Evolutionary conservation across 2,113 vertebrate genomes (phyloP), one percentile per base, ranked within the genome.

Genomic region (Hemiprocne comata): DNA sequence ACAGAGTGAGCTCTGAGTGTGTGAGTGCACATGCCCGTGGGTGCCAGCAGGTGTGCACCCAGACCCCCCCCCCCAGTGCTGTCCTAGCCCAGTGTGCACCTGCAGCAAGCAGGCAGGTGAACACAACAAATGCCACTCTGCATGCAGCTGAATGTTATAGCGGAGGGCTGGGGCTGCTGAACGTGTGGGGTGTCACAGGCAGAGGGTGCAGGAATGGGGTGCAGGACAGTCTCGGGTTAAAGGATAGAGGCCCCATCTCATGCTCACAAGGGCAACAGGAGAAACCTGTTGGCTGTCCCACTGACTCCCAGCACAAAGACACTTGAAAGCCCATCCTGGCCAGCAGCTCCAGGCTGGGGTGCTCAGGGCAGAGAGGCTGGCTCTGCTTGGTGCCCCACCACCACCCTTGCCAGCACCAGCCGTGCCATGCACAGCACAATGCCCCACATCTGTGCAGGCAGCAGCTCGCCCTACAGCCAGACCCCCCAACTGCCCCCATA

Each of bases 51-150:
- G 34, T 2, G 53, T 1, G 34, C 34, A 2, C 26, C 50, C 23
- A n/a, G 42, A 11, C 4, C 5, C 1, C 44, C 64, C 4, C 5
- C 1, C 44, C 64, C 9, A 1, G 44, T 1, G 33, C 33, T 12
- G 4, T 8, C 33, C 53, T 2, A 2, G n/a, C 65, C 34, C 13
- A 3, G 29, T 1, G 7, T 11, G 28, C 62, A 21, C 53, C 61
- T 10, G 61, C 61, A 10, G 10, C 17, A 13, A 33, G 57, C 4
- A 4, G 3, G 62, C 17, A 25, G 50, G 20, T 0, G 77, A 8
- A 17, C 0, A 17, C 60, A 19, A 16, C 7, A 10, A 6, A 34
- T 0, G 1, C 17, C 1, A 16, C 54, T n/a, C 7, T 4, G 4
- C 7, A 0, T 1, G 57, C 55, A 2, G 55, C n/a, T 11, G 48